Base-by-base conservation (phyloP, 2,888 invertebrate species). In the Melanchra persicariae region DNA sequence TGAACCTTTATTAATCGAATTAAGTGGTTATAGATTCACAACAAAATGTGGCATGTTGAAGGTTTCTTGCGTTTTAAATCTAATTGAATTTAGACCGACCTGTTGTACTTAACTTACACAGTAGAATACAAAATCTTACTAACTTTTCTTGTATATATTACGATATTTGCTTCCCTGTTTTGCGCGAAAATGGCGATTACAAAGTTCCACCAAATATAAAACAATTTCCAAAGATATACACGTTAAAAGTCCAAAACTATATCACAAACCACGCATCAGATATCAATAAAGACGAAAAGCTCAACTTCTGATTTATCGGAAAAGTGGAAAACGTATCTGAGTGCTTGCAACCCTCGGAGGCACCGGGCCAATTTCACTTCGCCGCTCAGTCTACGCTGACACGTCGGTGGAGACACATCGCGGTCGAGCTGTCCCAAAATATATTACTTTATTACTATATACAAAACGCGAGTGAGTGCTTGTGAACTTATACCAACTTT, bases 381-480 rank as follows among this genome's bases (percentile, higher is more conserved):
- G 85, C 63, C 85, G 89, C 89, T 93, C 93, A 95, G 95, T 95
- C 89, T 92, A 84, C 90, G 88, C 87, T 86, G 91, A 86, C 88
- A 87, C 91, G 89, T 87, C 85, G 89, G 77, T 82, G 85, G 88
- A 87, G 87, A 82, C 89, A 87, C 86, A 89, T 86, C 84, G 88
- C 82, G 82, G 74, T 74, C 79, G 84, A 71, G 83, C 79, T 79
- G 77, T 75, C 81, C 81, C 81, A 74, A 70, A 81, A 78, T 88
- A 86, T 76, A 82, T 75, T 87, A 87, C 86, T 88, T 85, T 87
- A 87, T 79, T 87, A 87, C 86, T 85, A 88, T 85, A 88, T 88
- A 89, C 83, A 90, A 89, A 90, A 87, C 92, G 93, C 91, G 93
- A 90, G 94, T 92, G 92, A 90, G 92, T 92, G 92, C 91, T 91